Base-by-base conservation (phyloP, 2,888 invertebrate genomes). In the Ormyrus thymus region DNA sequence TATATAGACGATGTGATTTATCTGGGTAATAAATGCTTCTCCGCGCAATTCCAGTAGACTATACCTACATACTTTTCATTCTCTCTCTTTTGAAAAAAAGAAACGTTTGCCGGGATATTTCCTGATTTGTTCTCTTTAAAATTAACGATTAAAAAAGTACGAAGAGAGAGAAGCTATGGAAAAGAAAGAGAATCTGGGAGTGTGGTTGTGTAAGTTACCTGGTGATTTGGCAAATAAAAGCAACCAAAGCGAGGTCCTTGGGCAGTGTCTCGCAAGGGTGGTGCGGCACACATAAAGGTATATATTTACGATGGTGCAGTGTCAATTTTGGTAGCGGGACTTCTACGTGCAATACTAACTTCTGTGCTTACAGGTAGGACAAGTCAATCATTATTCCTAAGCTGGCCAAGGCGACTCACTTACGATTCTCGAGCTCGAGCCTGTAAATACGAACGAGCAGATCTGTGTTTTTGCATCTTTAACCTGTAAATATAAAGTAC, bases 291-390 rank as follows among this genome's bases (percentile, higher is more conserved):
- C 84, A 84, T 84, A 75, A 65, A 78, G 74, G 77, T 81, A 81
- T 84, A 68, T 77, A 62, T 78, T 82, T 84, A 82, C 84, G 86
- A 88, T 89, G 89, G 89, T 90, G 88, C 90, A 90, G 90, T 89
- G 88, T 90, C 88, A 85, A 89, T 89, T 88, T 86, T 90, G 90
- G 90, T 90, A 89, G 88, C 89, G 88, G 90, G 90, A 89, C 86
- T 86, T 86, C 89, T 89, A 89, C 90, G 86, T 87, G 86, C 86
- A 87, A 89, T 90, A 90, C 90, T 90, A 90, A 90, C 89, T 90
- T 89, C 90, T 90, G 90, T 90, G 90, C 90, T 90, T 90, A 86
- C 89, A 90, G 90, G 90, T 90, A 90, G 90, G 90, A 89, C 89
- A 90, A 90, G 87, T 89, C 89, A 89, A 86, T 89, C 89, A 89